phyloP scores from a whole-genome alignment of 2,888 invertebrate species.

The Pseudococcus viburni region DNA sequence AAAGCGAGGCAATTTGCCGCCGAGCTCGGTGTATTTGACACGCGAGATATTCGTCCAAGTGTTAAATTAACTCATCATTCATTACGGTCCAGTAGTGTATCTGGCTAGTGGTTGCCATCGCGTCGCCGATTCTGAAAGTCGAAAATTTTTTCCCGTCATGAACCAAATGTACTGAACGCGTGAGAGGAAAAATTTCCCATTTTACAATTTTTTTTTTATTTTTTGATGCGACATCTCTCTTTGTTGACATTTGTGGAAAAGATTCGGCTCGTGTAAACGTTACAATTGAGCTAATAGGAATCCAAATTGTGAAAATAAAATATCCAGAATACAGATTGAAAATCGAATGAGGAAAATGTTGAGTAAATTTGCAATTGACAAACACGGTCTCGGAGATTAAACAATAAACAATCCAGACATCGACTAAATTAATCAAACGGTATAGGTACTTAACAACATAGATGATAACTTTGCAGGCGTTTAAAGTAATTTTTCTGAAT shows the following conservation, averaged over 20 bases:
- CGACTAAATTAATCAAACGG: too few species aligned
- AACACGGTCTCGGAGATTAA: not conserved
- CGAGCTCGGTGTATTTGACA: conserved; percentile 12
- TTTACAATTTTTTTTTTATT: not conserved
- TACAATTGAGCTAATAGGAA: not conserved
- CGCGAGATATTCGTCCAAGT: not conserved
- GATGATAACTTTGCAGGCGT: too few species aligned
- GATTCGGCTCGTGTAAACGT: not conserved
- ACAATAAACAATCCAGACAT: too few species aligned
- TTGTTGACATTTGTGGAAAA: not conserved
- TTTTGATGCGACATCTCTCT: not conserved
- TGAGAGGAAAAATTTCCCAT: not conserved
- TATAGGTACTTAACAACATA: too few species aligned
- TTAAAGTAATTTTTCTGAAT: too few species aligned
- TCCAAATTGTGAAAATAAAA: not conserved
- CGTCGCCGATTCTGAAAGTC: not conserved
- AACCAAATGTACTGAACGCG: not conserved
- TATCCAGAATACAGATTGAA: not conserved
- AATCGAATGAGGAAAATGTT: not conserved
- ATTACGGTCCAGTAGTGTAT: not conserved
- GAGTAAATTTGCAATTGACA: not conserved
- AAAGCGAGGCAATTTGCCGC: conserved; percentile 16
- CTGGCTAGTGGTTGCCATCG: not conserved
- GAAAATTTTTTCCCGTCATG: not conserved
- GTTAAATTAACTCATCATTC: conserved; percentile 31